Conservation (phyloP, 2,797 vertebrate genomes). For the Mallotus villosus region DNA sequence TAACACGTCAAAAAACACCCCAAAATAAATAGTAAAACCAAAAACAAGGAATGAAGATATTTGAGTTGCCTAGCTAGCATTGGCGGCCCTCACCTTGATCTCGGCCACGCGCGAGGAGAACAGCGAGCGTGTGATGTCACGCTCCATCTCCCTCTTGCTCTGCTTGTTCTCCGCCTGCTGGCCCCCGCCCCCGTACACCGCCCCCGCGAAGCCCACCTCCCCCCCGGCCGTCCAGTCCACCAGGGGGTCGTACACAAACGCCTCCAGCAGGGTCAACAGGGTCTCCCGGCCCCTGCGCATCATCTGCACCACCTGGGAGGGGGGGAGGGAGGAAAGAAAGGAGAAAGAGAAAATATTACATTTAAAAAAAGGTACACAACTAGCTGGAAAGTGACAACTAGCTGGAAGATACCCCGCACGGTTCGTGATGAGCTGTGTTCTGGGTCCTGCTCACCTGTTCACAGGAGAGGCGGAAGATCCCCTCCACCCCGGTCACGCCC, state of each 20-base stretch:
- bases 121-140: constrained; percentile 97
- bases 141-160: constrained; percentile 97
- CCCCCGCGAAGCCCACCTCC: constrained; percentile 95
- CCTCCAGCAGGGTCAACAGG: constrained; percentile 91
- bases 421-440: too few species aligned
- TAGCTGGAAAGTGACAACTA: too few species aligned
- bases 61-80: too few species aligned
- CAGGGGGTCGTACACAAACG: constrained; percentile 97
- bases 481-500: constrained; percentile 96
- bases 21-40: too few species aligned
- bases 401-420: too few species aligned
- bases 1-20: too few species aligned
- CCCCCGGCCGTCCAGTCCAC: constrained; percentile 99
- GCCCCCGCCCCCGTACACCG: constrained; percentile 95
- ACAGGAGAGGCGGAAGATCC: constrained; percentile 96
- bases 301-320: constrained; percentile 89
- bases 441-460: constrained; percentile 81
- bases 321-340: neutral
- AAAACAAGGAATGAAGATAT: too few species aligned
- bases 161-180: constrained; percentile 97
- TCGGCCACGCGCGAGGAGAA: constrained; percentile 98
- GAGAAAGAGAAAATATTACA: too few species aligned
- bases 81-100: constrained; percentile 84
- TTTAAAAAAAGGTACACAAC: too few species aligned
- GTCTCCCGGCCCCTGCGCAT: constrained; percentile 97